phyloP scores from a whole-genome alignment of 2,797 vertebrate species.

The Erpetoichthys calabaricus region DNA sequence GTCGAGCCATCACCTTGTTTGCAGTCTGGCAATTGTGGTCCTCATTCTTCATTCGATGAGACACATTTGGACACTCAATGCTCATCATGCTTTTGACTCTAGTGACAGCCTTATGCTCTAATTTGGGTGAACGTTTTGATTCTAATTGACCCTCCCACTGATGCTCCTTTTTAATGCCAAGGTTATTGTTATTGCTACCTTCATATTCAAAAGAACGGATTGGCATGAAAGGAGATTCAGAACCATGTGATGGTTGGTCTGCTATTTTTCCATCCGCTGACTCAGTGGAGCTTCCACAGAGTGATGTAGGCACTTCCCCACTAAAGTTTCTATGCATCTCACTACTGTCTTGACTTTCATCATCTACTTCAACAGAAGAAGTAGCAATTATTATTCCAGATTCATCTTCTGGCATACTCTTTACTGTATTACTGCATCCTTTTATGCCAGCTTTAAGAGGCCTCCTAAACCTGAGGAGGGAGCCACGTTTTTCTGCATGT shows the following conservation, averaged over 20 bases:
- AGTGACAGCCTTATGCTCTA: slow-evolving; percentile 64
- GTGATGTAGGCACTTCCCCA: slow-evolving; percentile 30
- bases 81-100: slow-evolving; percentile 62
- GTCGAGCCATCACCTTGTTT: slow-evolving; percentile 24
- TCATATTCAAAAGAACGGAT: slow-evolving; percentile 37
- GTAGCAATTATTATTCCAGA: slow-evolving; percentile 26
- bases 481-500: not conserved
- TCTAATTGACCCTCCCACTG: slow-evolving; percentile 47
- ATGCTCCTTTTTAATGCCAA: slow-evolving; percentile 38
- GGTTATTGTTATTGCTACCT: slow-evolving; percentile 22
- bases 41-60: slow-evolving; percentile 38
- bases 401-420: slow-evolving; percentile 27
- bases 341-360: slow-evolving; percentile 35
- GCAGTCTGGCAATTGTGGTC: slow-evolving; percentile 23
- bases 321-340: slow-evolving; percentile 28
- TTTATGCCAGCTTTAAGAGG: slow-evolving; percentile 11
- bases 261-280: slow-evolving; percentile 29
- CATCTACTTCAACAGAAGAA: slow-evolving; percentile 34
- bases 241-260: slow-evolving; percentile 5
- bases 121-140: slow-evolving; percentile 62
- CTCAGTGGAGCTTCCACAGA: slow-evolving; percentile 32
- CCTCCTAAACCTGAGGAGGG: not conserved
- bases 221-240: slow-evolving; percentile 42
- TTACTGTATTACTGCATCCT: slow-evolving; percentile 23
- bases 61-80: slow-evolving; percentile 40